Base-by-base conservation (phyloP, 2,113 vertebrate species). In the Phoxinus phoxinus region DNA sequence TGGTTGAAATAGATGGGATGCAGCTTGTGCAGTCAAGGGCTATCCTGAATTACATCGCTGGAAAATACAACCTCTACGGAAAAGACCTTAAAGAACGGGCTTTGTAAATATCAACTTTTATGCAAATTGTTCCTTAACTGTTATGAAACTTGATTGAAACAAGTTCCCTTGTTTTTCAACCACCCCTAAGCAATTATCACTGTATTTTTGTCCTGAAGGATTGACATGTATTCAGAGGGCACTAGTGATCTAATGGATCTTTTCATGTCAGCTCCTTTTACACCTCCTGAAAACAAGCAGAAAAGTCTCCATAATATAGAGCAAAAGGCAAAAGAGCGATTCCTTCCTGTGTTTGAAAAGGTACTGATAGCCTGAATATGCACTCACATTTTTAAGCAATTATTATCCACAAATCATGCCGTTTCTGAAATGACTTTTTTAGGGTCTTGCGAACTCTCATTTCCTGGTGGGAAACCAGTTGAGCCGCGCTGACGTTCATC, bases 1-100 rank as follows among this genome's bases (percentile, higher is more conserved):
- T 98, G 94, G 96, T 98, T 6, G 97, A 99, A 90, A 98, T 98
- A 0, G 97, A 99, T 9, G 96, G 96, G 61, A 94, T 98, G 96
- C 96, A 97, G 86, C 90, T 98, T 51, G 89, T 98, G 48, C 97
- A 97, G 91, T 95, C 95, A 8, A 96, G 92, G 85, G 96, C 97
- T 1, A 98, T 98, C 76, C 74, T 97, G 71, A 94, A 94, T 83
- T 99, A 99, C 89, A 95, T 97, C 3, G 96, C 97, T 5, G 96
- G 93, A 44, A 99, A 97, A 90, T 94, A 97, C 93, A 95, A 96
- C 8, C 95, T 98, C 30, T 90, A 96, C 23, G 96, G 96, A 86
- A 96, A 95, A 37, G 93, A 97, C 85, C 30, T 95, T 84, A 95
- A 96, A 92, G 97, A 99, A 74, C 96, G 94, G 77, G 95, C 91